Evolutionary conservation across 2,113 vertebrate genomes (phyloP).

Genomic region (Platysteira castanea): DNA sequence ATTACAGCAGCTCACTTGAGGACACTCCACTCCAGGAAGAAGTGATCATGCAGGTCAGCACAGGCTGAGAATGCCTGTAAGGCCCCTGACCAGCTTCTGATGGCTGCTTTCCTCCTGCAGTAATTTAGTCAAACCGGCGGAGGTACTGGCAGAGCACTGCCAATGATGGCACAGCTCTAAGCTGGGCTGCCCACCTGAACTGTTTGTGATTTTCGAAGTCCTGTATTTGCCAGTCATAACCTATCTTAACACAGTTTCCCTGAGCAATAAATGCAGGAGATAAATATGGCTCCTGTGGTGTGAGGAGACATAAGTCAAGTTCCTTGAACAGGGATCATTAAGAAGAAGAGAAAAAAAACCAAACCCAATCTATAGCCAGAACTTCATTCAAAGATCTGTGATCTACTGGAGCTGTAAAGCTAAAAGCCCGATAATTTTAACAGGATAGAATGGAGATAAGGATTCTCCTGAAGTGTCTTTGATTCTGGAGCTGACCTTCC

Average conservation of each 20-base stretch:
- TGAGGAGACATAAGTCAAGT: background rate
- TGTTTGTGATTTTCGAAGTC: background rate
- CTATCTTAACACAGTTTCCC: background rate
- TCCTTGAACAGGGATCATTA: background rate
- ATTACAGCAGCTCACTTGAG: background rate
- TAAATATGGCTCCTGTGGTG: background rate
- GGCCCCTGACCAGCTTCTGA: background rate
- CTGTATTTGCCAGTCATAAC: background rate
- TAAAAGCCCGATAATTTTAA: background rate
- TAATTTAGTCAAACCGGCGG: background rate
- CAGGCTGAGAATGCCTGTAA: background rate
- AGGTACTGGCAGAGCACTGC: background rate
- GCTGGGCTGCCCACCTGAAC: background rate
- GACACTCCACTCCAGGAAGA: background rate
- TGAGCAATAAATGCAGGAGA: background rate
- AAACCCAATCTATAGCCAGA: rapidly evolving
- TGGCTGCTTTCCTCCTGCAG: background rate
- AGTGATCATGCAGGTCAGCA: background rate
- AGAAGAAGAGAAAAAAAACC: background rate
- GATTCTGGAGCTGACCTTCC: background rate
- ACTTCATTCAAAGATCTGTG: background rate
- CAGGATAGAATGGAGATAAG: background rate
- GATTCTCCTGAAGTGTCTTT: background rate
- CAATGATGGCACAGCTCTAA: background rate
- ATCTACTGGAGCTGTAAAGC: background rate